phyloP scores from a whole-genome alignment of 2,113 vertebrate genomes.

The Holacanthus passer region DNA sequence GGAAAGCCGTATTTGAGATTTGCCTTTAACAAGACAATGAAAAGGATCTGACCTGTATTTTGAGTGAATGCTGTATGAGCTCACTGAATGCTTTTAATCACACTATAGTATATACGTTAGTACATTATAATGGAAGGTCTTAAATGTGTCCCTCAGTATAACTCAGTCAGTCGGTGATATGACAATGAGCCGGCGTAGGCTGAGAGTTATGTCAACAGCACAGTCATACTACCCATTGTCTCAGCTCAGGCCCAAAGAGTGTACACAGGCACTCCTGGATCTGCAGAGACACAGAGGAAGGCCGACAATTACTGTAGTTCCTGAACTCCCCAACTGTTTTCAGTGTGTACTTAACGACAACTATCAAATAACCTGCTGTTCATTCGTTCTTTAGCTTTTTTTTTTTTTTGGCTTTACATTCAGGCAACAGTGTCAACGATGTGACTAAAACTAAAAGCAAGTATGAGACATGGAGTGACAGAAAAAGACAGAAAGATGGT shows the following conservation, averaged over 20 bases:
- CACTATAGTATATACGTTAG: background rate
- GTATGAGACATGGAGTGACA: background rate
- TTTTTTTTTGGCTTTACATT: background rate
- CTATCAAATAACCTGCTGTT: background rate
- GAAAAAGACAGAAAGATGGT: background rate
- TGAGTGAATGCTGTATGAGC: background rate
- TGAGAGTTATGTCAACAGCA: constrained; percentile 28
- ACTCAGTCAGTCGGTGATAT: background rate
- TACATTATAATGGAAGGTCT: background rate
- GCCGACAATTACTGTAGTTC: background rate
- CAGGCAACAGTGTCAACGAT: background rate
- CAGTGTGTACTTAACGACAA: constrained; percentile 13
- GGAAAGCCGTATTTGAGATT: background rate
- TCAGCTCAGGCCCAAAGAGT: constrained; percentile 23
- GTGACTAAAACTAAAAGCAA: background rate
- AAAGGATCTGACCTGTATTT: background rate
- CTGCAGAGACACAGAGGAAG: background rate
- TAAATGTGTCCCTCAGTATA: background rate
- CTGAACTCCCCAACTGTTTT: background rate
- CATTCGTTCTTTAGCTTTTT: background rate
- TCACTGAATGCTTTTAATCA: background rate
- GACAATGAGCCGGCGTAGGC: background rate
- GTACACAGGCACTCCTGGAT: constrained; percentile 41
- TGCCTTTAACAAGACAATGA: background rate
- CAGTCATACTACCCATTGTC: constrained; percentile 32